Percentiles rank a stretch among this genome's conserved stretches.
These are phyloP conservation scores for Sisyra terminalis DNA, from an alignment of 2,888 invertebrate species.

Conservation along the genomic window DNA sequence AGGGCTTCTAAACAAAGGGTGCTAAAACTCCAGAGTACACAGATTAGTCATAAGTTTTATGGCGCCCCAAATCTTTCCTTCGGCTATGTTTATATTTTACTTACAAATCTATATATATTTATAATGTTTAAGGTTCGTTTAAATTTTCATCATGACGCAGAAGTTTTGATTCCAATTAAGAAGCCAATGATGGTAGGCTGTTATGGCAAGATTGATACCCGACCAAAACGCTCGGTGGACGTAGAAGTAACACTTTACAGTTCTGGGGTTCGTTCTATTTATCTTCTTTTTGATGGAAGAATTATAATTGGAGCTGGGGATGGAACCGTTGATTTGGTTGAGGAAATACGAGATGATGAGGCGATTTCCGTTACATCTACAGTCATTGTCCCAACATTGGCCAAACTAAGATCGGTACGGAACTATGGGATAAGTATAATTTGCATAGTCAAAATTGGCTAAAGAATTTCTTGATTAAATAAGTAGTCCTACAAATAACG, in stretches of 20 bases:
- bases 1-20: too few relatives aligned
- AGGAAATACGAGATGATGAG: slow-evolving; percentile 19
- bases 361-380: slow-evolving; percentile 12
- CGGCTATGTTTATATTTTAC: slow-evolving; percentile 3
- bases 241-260: slow-evolving; percentile 9
- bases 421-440: too few relatives aligned
- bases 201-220: slow-evolving; percentile 40
- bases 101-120: slow-evolving; percentile 17
- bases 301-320: slow-evolving; percentile 72
- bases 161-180: slow-evolving; percentile 29
- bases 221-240: slow-evolving; percentile 15
- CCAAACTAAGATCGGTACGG: slow-evolving; percentile 28
- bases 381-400: slow-evolving; percentile 27
- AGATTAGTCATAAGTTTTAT: too few relatives aligned
- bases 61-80: too few relatives aligned
- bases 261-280: slow-evolving; percentile 45
- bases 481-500: too few relatives aligned
- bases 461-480: too few relatives aligned
- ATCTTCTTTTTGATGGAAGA: slow-evolving; percentile 40
- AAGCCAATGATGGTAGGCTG: slow-evolving; percentile 46
- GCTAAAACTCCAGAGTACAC: too few relatives aligned
- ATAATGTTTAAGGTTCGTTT: slow-evolving; percentile 30
- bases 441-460: too few relatives aligned
- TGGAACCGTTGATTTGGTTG: slow-evolving; percentile 60
- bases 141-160: slow-evolving; percentile 41